Evolutionary conservation across 2,797 vertebrate species (phyloP), one percentile per base, ranked within the genome.

Genomic region (Scarus forsteni): DNA sequence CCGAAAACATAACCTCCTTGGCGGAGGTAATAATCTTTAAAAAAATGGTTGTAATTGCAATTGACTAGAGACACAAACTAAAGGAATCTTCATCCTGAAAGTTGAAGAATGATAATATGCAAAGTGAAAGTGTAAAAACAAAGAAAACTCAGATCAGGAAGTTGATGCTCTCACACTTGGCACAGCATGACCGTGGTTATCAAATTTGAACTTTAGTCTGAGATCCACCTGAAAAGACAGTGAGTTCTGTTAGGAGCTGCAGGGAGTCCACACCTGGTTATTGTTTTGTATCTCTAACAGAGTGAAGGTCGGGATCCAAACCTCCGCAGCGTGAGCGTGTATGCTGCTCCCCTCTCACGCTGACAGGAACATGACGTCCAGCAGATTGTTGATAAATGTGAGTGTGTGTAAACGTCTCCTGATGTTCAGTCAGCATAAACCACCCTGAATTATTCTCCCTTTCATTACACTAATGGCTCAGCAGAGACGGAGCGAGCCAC

Each of bases 381-480:
- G 27, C 66, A 60, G 70, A 69, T 64, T 54, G 64, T 42, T 78
- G 82, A 84, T 70, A 36, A 79, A 84, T 73, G 66, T 3, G 58
- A 66, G 66, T 27, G 74, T 18, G 74, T 63, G 77, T 80, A 78
- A 79, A 86, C 44, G 64, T 84, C 70, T 79, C 4, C 65, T 69
- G 51, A 76, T 61, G 80, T 75, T 63, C 8, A 52, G 82, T 88
- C 83, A 80, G 85, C 81, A 80, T 50, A 73, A 66, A 40, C 5
- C 35, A 7, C 6, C 34, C 46, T 81, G 83, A 84, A 71, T 79
- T 48, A 83, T 70, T 79, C 84, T 6, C 34, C 46, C 60, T 81
- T 84, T 85, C 79, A 84, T 87, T 77, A 55, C 75, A 55, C 73
- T 86, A 83, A 88, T 83, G 84, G 80, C 77, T 73, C 63, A 34